Evolutionary conservation across 2,797 vertebrate species (phyloP), one percentile per base, ranked within the genome.

Genomic region (Ceryle rudis): DNA sequence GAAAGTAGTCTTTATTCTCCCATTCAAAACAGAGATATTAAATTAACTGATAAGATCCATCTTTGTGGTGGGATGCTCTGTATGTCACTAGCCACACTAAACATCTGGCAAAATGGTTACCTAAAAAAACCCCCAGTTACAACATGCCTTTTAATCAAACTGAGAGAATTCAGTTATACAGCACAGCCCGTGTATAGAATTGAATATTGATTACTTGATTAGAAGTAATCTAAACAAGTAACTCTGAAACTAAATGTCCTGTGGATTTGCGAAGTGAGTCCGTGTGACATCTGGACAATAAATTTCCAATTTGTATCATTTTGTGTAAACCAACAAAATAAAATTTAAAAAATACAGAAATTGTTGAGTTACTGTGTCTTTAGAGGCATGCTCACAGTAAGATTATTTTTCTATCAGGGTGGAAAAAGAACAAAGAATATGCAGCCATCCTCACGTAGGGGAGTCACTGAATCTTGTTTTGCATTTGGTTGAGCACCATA

Each of bases 171-270:
- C 54, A 85, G 84, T 87, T 95, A 70, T 47, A 87, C 51, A 91
- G n/a, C 2, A 5, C 91, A 90, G 42, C 9, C 49, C 17, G 70
- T 82, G 35, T 57, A 73, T 64, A 90, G 86, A 60, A 89, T 52
- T 11, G 29, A 79, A 17, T 87, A 94, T 94, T 81, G 94, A 95
- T 93, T 93, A 89, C 41, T 84, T 23, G 10, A 81, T 91, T 85
- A 70, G 35, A 55, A 41, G 14, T 41, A 41, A 41, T 41, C 41
- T 41, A 41, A 41, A 41, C 41, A 41, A 41, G 41, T 15, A 41
- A 41, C 54, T 70, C 54, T 35, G 28, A 88, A 96, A 65, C 6
- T 5, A 74, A 86, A 64, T 44, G 31, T 86, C 60, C 47, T 42
- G 33, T 37, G 51, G 44, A 81, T 94, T 81, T 75, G 39, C 67